Conservation (phyloP, 30 jellyfish, hydroid and myxozoan genomes). For the Chrysaora quinquecirrha region DNA sequence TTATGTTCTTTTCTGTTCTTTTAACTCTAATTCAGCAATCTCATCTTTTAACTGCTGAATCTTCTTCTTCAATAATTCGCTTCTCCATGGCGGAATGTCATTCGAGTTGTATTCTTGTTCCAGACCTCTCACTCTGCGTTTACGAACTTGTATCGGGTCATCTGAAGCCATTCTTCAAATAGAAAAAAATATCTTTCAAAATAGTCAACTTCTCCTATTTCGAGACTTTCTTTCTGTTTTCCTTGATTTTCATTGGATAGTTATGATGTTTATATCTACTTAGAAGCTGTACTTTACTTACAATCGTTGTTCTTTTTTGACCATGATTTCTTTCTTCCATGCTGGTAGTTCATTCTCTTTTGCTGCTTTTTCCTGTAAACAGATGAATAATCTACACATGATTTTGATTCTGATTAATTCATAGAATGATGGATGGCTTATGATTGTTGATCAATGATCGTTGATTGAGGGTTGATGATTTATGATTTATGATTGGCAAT, state of each 20-base stretch:
- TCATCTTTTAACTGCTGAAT: slow-evolving; percentile 39
- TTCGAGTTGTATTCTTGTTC: slow-evolving; percentile 30
- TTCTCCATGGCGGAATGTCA: slow-evolving; percentile 56
- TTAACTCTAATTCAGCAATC: slow-evolving; percentile 18
- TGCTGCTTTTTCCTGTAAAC: neutral
- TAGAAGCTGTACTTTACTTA: slow-evolving; percentile 2
- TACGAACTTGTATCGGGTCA: slow-evolving; percentile 60
- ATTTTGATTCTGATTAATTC: no score
- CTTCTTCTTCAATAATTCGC: slow-evolving; percentile 45
- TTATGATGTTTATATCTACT: no score
- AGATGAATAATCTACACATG: neutral
- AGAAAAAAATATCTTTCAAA: no score
- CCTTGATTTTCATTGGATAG: no score
- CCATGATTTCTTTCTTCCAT: slow-evolving; percentile 49
- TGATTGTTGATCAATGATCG: no score
- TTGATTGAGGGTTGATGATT: no score
- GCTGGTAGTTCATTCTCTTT: slow-evolving; percentile 19
- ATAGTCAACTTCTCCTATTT: no score
- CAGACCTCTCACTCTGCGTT: slow-evolving; percentile 24
- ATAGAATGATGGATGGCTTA: no score
- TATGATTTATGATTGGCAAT: no score
- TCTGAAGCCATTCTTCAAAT: slow-evolving; percentile 68
- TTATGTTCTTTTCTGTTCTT: neutral
- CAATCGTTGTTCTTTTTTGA: slow-evolving; percentile 46
- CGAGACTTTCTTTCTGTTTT: no score